Evolutionary conservation across 2,113 vertebrate species (phyloP).

Genomic region (Pantherophis guttatus): DNA sequence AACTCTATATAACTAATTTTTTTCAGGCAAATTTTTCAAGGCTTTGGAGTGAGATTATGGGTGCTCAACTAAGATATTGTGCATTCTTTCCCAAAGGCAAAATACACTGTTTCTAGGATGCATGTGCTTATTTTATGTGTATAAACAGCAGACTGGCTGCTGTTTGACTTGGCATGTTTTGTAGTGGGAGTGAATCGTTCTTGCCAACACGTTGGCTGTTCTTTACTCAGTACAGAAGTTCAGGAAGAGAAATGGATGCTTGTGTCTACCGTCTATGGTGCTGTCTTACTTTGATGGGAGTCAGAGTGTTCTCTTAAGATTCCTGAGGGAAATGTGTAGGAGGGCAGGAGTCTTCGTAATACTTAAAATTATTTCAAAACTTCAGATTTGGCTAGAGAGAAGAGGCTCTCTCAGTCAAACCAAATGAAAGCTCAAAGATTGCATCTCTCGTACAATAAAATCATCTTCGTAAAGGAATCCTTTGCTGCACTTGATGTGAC

Average conservation of each 20-base stretch:
- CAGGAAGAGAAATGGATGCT: slow-evolving; percentile 12
- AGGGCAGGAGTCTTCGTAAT: neutral
- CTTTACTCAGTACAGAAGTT: slow-evolving; percentile 13
- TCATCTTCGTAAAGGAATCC: neutral
- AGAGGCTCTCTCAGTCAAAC: neutral
- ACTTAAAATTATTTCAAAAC: neutral
- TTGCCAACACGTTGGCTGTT: slow-evolving; percentile 19
- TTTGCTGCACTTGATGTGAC: neutral
- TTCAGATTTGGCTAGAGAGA: slow-evolving; percentile 14
- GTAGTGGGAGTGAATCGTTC: slow-evolving; percentile 20
- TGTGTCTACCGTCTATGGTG: neutral
- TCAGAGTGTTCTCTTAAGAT: slow-evolving; percentile 14
- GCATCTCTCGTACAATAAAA: neutral
- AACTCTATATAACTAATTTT: neutral
- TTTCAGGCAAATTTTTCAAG: neutral
- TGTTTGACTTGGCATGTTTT: neutral
- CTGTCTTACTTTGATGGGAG: slow-evolving; percentile 12
- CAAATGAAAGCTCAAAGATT: neutral
- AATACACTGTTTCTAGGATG: neutral
- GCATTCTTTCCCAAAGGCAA: neutral
- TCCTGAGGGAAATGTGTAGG: neutral
- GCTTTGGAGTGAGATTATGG: neutral
- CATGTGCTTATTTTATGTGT: neutral
- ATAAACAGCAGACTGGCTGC: neutral
- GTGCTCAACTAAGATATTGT: neutral